Evolutionary conservation across 2,888 invertebrate genomes (phyloP).

Genomic region (Dicroscelio sp.): DNA sequence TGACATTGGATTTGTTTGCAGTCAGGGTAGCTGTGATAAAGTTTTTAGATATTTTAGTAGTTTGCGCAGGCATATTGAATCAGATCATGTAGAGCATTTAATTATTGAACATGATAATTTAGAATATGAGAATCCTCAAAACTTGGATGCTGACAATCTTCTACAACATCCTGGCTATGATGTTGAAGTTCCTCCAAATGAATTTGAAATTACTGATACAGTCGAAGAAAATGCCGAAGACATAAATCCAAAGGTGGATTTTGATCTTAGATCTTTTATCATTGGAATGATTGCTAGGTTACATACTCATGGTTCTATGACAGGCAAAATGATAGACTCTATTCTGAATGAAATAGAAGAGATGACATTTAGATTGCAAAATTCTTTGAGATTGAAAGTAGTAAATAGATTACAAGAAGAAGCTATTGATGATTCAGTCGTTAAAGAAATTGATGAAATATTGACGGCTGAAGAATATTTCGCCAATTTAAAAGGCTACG

Average conservation of each 20-base stretch:
- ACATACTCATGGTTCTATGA: conserved; percentile 61
- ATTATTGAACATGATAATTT: too few relatives aligned
- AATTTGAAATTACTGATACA: background rate
- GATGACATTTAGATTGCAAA: background rate
- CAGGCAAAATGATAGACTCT: conserved; percentile 5
- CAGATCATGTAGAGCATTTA: background rate
- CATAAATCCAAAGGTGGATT: background rate
- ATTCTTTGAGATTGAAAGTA: conserved; percentile 1
- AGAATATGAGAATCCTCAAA: too few relatives aligned
- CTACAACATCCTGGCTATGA: too few relatives aligned
- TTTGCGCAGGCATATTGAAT: conserved; percentile 41
- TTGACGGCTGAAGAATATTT: conserved; percentile 55
- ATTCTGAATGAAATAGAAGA: background rate
- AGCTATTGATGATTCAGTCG: background rate
- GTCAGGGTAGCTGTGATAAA: conserved; percentile 30
- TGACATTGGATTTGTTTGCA: conserved; percentile 40
- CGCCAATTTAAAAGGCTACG: conserved; percentile 42
- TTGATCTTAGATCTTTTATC: background rate
- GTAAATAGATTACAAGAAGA: background rate
- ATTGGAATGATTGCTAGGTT: conserved; percentile 39
- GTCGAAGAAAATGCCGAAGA: conserved; percentile 6
- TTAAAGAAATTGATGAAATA: conserved; percentile 29
- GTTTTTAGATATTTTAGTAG: conserved; percentile 34
- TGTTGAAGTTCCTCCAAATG: too few relatives aligned
- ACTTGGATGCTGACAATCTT: too few relatives aligned